A percentile compares a stretch with the other conserved stretches of the same genome.
Conservation (phyloP, 1,140 invertebrate species). For the Notospermus geniculatus region DNA sequence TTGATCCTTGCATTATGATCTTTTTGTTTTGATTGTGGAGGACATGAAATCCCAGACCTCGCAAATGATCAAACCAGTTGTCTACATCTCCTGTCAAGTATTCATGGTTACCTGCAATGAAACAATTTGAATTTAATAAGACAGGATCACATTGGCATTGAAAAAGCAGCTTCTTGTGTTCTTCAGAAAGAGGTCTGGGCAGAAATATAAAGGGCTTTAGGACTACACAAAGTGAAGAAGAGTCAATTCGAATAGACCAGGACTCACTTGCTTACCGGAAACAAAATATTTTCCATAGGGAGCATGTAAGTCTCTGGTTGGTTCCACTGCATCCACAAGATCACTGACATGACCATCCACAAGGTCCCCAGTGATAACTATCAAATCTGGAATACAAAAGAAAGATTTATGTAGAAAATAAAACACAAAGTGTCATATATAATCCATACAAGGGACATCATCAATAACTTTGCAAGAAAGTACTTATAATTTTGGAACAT, state of each 20-base stretch:
- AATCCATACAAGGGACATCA: too few species aligned
- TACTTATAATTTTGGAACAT: too few species aligned
- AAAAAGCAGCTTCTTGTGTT: too few species aligned
- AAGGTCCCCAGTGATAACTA: slow-evolving; percentile 43
- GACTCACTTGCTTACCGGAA: slow-evolving; percentile 31
- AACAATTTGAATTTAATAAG: not conserved
- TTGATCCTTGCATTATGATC: slow-evolving; percentile 17
- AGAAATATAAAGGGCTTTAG: too few species aligned
- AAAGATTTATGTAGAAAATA: not conserved
- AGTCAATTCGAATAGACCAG: too few species aligned
- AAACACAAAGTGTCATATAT: too few species aligned
- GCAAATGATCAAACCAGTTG: slow-evolving; percentile 38
- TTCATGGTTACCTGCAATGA: slow-evolving; percentile 47
- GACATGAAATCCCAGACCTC: slow-evolving; percentile 31
- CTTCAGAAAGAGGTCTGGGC: too few species aligned
- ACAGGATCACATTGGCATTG: too few species aligned
- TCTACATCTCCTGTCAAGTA: slow-evolving; percentile 48
- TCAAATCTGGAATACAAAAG: slow-evolving; percentile 33
- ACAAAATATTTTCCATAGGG: slow-evolving; percentile 45
- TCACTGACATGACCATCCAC: slow-evolving; percentile 34
- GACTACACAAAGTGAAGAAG: not conserved
- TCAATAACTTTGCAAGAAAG: too few species aligned
- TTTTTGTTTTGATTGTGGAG: slow-evolving; percentile 45
- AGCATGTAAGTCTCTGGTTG: slow-evolving; percentile 29
- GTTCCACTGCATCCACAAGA: slow-evolving; percentile 29